Evolutionary conservation across 2,113 vertebrate genomes (phyloP), one percentile per base, ranked within the genome.

Genomic region (Australoheros scitulus): DNA sequence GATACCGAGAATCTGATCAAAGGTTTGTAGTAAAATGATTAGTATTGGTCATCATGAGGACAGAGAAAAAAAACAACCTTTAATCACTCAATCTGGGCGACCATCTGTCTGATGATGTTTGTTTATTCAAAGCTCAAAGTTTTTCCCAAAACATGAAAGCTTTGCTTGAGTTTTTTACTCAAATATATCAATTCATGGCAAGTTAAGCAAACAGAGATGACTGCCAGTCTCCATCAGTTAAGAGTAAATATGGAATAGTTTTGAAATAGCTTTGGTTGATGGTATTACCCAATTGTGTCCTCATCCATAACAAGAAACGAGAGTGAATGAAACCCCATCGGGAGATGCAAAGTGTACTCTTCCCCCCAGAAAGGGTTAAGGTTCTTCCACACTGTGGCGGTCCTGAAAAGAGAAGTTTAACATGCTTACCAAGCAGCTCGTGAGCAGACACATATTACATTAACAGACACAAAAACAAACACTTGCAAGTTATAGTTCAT

Each of bases 341-440:
- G 97, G 77, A 99, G 95, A 85, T 97, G 95, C 76, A 99, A 92
- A 0, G 96, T 97, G 92, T 96, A 97, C 83, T 98, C 97, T 79
- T 99, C 97, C 0, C 97, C 97, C 97, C 97, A 98, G 88, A 99
- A 98, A 17, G 97, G 97, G 74, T 96, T 97, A 70, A 98, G 95
- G 89, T 96, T 97, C 90, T 96, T 96, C 97, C 98, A 98, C 47
- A 98, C 94, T 0, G 97, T 98, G 2, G 97, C 97, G 0, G 97
- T 98, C 91, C 98, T 98, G 90, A 5, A 80, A 81, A 75, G 0
- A 36, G 4, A 83, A 6, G 17, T 77, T 81, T 26, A 24, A 50
- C n/a, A 36, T 56, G 43, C 57, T 52, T 58, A 20, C 18, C 60
- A 57, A 41, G 10, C 26, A 81, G 32, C 76, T 26, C 13, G 65